Evolutionary conservation across 1,140 invertebrate genomes (phyloP).

Genomic region (Heterodera carotae): DNA sequence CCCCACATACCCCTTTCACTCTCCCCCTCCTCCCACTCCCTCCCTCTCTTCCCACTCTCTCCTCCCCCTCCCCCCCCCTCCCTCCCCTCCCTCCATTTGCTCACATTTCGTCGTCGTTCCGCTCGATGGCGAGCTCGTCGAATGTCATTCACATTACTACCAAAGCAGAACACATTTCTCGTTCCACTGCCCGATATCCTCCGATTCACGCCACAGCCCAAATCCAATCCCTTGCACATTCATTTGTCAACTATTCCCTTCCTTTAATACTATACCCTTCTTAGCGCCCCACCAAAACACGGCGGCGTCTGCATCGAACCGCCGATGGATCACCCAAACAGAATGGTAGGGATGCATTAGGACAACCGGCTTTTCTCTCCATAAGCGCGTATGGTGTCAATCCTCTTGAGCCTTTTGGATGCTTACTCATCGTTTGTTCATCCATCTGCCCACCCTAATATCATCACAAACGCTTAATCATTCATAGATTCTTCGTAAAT

Average conservation of each 20-base stretch:
- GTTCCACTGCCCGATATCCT: constrained; percentile 13
- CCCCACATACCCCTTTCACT: not conserved
- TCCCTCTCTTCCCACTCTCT: not conserved
- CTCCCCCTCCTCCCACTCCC: not conserved
- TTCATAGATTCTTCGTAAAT: not conserved
- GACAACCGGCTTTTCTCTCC: not conserved
- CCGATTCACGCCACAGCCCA: not conserved
- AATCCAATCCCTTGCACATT: not conserved
- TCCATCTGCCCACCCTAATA: not conserved
- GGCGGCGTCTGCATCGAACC: not conserved
- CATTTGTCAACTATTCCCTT: too few relatives aligned
- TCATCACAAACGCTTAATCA: not conserved
- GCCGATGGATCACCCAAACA: not conserved
- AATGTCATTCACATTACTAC: not conserved
- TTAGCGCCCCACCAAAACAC: not conserved
- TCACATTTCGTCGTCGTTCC: constrained; percentile 2
- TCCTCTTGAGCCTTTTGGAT: not conserved
- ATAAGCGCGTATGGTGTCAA: not conserved
- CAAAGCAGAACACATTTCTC: not conserved
- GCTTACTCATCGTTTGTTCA: not conserved
- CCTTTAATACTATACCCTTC: not conserved
- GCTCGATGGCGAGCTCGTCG: not conserved
- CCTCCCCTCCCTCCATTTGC: not conserved
- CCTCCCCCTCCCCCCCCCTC: constrained; percentile 5
- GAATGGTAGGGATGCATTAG: not conserved